These are phyloP conservation scores for Bombus difficillimus DNA, from an alignment of 1,140 invertebrate genomes.

Conservation along the genomic window DNA sequence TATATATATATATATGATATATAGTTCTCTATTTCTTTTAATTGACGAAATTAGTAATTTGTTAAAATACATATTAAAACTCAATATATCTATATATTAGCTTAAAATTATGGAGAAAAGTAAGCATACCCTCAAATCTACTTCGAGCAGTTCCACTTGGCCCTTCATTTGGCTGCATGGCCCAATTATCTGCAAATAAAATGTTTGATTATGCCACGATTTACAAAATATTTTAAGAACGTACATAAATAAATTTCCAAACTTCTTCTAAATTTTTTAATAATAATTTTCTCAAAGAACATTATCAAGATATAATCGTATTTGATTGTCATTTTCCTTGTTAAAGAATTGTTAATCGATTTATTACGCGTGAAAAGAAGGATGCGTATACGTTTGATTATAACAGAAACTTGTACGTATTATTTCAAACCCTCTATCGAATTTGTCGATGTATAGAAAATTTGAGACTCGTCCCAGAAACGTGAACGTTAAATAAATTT, in stretches of 20 bases:
- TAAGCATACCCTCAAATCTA: conserved; percentile 56
- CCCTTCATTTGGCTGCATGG: conserved; percentile 58
- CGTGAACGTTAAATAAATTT: background rate
- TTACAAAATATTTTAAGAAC: too few relatives aligned
- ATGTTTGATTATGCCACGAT: background rate
- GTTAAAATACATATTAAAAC: too few relatives aligned
- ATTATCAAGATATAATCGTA: too few relatives aligned
- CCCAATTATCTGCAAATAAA: conserved; percentile 43
- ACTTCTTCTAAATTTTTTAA: too few relatives aligned
- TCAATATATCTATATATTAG: too few relatives aligned
- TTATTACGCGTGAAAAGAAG: background rate
- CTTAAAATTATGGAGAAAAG: background rate
- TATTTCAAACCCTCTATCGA: background rate
- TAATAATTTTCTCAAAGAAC: background rate
- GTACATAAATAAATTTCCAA: background rate
- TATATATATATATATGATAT: too few relatives aligned
- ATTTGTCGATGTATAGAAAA: conserved; percentile 3
- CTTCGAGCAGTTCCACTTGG: conserved; percentile 38
- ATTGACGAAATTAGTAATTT: too few relatives aligned
- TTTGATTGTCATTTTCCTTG: too few relatives aligned
- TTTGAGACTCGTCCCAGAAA: background rate
- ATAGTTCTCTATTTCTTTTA: too few relatives aligned
- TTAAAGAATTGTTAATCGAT: background rate
- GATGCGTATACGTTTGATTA: too few relatives aligned
- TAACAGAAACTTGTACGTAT: background rate